Conservation (phyloP, 2,797 vertebrate genomes). For the Gallinago solitaria region DNA sequence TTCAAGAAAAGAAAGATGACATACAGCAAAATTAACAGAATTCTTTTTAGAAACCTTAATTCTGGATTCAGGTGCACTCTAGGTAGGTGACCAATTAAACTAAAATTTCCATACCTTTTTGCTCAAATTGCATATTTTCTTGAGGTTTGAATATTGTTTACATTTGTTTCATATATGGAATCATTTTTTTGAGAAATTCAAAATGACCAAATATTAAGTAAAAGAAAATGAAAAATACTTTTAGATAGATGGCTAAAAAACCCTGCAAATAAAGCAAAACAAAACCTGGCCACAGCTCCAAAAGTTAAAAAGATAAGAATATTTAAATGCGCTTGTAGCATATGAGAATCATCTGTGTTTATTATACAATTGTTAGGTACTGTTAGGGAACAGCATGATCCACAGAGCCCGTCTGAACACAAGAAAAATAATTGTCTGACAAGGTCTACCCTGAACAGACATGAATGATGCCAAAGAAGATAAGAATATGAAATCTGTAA, state of each 20-base stretch:
- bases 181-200: neutral
- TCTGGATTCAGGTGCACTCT: neutral
- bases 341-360: neutral
- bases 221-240: neutral
- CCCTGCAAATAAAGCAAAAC: neutral
- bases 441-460: neutral
- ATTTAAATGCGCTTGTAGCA: neutral
- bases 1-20: neutral
- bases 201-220: neutral
- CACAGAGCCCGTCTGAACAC: neutral
- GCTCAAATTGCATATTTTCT: neutral
- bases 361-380: neutral
- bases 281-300: neutral
- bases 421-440: neutral
- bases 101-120: neutral
- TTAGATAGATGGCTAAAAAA: neutral
- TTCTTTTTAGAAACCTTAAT: neutral
- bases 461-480: neutral
- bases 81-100: neutral
- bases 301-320: neutral
- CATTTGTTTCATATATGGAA: neutral
- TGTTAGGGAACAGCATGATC: neutral
- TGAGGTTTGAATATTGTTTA: neutral
- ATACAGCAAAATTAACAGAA: neutral
- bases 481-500: conserved; percentile 13